Conservation (phyloP, 2,113 vertebrate species). For the Lutjanus erythropterus region DNA sequence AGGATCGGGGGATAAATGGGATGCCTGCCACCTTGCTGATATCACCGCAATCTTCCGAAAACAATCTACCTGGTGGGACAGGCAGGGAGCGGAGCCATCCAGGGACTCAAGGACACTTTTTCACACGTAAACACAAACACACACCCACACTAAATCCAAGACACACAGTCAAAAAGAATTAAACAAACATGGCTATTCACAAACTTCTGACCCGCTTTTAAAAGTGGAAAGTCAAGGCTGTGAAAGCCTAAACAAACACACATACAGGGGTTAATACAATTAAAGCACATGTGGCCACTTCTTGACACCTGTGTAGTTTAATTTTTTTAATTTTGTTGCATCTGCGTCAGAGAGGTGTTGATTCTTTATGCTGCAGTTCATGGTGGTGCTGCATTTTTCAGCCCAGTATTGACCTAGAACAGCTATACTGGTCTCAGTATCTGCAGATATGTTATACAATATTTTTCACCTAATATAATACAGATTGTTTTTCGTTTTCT, state of each 20-base stretch:
- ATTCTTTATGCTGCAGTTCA: not conserved
- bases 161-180: constrained; percentile 15
- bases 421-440: no score
- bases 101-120: constrained; percentile 54
- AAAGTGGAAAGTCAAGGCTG: constrained; percentile 38
- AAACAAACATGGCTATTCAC: constrained; percentile 37
- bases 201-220: constrained; percentile 35
- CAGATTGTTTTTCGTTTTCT: no score
- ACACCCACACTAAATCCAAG: not conserved
- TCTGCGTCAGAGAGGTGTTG: not conserved
- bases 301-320: no score
- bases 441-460: no score
- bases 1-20: constrained; percentile 68
- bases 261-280: not conserved
- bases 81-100: constrained; percentile 8
- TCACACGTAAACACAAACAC: not conserved
- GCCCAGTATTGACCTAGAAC: no score
- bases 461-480: no score
- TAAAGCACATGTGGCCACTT: no score
- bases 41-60: constrained; percentile 70
- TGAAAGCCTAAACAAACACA: not conserved
- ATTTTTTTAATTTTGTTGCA: no score
- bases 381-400: not conserved
- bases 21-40: constrained; percentile 69
- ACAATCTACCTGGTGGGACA: constrained; percentile 62